Base-by-base conservation (phyloP, 2,797 vertebrate species). In the Cephalopachus bancanus region DNA sequence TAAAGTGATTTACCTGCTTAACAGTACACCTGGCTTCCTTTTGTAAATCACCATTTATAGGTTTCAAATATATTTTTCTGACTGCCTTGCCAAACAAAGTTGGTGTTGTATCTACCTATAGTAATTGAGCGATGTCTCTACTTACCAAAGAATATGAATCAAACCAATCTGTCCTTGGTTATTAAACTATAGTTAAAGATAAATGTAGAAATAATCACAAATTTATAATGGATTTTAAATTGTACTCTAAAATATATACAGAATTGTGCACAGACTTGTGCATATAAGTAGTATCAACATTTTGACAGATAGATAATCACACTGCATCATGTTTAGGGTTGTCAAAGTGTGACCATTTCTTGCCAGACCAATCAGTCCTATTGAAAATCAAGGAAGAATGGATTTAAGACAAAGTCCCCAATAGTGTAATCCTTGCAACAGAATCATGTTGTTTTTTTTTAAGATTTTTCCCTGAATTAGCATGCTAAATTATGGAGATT, bases 141-240 rank as follows among this genome's bases (percentile, higher is more conserved):
- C 5, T 91, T 91, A 69, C 12, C 14, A 91, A 88, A 84, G 24
- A 89, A 62, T 49, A 15, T 83, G 10, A 97, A 60, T 93, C 64
- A 37, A 49, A 57, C 4, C 53, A 44, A 80, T 6, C 10, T n/a
- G 7, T 49, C 14, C 51, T 83, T 72, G 12, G 64, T 53, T 7
- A 60, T 79, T 80, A 12, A 94, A 33, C 57, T 65, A 65, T 60
- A 2, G 10, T 33, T 83, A 37, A 62, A 93, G 1, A 51, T 53
- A 92, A 69, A 64, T 74, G 19, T 83, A 92, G 28, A 74, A 10
- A 24, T 64, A 76, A 28, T 59, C 67, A 86, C 15, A 95, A n/a
- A 37, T 75, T 87, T 91, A 71, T 72, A 28, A 26, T 74, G 26
- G 83, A 86, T 22, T 59, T 86, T 94, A 83, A 78, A 19, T 62